phyloP scores from a whole-genome alignment of 2,113 vertebrate species.

The Gymnocephalus cernua region DNA sequence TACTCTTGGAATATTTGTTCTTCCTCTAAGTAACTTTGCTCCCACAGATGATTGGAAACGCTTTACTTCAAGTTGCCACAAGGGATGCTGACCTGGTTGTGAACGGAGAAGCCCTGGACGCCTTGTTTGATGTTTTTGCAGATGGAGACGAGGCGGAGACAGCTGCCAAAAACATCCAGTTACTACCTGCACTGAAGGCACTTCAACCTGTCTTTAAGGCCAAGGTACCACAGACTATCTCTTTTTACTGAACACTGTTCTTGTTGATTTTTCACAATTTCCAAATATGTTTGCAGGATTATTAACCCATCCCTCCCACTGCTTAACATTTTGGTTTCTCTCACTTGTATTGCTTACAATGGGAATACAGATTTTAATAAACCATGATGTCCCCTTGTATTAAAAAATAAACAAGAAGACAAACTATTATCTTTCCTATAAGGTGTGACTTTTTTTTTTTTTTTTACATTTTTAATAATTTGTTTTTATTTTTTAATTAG shows the following conservation, averaged over 20 bases:
- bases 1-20: background rate
- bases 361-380: background rate
- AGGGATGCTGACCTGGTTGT: constrained; percentile 92
- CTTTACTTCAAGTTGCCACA: constrained; percentile 90
- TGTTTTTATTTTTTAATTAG: constrained; percentile 71
- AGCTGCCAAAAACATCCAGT: constrained; percentile 87
- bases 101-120: constrained; percentile 94
- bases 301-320: background rate
- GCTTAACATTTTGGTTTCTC: background rate
- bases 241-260: background rate
- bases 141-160: constrained; percentile 93
- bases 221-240: constrained; percentile 84
- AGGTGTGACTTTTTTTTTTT: no score
- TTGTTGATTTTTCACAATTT: background rate
- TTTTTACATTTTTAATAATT: background rate
- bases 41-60: constrained; percentile 91
- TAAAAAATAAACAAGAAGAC: background rate
- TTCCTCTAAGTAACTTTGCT: constrained; percentile 7
- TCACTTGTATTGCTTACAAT: background rate
- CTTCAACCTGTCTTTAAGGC: constrained; percentile 94
- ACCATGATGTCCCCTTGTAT: background rate
- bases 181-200: constrained; percentile 89
- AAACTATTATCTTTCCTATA: no score
- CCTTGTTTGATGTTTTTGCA: constrained; percentile 96
- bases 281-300: background rate